Percentiles rank a stretch among this genome's conserved stretches.
phyloP scores from a whole-genome alignment of 2,113 vertebrate species.

The Chionomys nivalis region DNA sequence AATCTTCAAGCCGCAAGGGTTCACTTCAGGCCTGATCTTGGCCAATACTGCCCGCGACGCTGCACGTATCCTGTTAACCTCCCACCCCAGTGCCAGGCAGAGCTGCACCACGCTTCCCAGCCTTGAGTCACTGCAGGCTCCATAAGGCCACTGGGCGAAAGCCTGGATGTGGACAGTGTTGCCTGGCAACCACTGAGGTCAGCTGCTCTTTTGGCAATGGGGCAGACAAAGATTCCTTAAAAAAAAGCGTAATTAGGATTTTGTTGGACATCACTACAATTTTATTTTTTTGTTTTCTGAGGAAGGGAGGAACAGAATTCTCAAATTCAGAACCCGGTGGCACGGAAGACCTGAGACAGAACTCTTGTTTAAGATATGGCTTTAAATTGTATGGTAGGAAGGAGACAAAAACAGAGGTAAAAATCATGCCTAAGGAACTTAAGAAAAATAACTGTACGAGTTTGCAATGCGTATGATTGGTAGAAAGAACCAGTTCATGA shows the following conservation, averaged over 20 bases:
- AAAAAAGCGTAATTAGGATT: background rate
- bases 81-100: background rate
- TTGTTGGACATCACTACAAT: background rate
- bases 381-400: conserved; percentile 45
- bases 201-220: background rate
- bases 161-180: background rate
- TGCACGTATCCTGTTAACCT: background rate
- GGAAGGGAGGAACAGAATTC: conserved; percentile 2
- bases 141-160: background rate
- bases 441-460: background rate
- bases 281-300: conserved; percentile 35
- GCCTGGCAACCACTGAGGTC: background rate
- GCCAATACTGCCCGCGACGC: background rate
- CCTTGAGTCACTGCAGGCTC: background rate
- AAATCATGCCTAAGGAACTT: background rate
- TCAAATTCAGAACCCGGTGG: background rate
- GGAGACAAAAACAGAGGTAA: background rate
- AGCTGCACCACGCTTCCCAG: background rate
- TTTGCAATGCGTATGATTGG: background rate
- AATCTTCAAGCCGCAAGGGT: conserved; percentile 69
- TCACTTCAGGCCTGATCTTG: conserved; percentile 67
- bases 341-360: background rate
- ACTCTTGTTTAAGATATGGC: background rate
- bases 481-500: conserved; percentile 30
- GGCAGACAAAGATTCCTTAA: background rate